phyloP scores from a whole-genome alignment of 2,113 vertebrate genomes.

The Antechinus flavipes region DNA sequence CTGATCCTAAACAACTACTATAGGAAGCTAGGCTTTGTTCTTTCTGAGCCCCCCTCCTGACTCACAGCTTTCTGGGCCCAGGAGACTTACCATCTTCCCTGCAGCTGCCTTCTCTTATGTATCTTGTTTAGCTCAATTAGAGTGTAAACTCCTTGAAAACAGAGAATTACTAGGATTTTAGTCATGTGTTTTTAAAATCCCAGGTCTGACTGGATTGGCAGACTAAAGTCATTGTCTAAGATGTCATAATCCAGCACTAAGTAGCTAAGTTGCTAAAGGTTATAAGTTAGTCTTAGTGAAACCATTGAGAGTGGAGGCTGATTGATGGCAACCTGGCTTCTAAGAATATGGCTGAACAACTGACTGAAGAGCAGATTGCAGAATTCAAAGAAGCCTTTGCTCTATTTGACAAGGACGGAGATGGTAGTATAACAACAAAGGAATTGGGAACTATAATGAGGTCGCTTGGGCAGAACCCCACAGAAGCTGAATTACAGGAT shows the following conservation, averaged over 20 bases:
- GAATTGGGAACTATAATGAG: slow-evolving; percentile 91
- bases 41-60: too few relatives aligned
- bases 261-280: slow-evolving; percentile 26
- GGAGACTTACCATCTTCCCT: too few relatives aligned
- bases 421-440: slow-evolving; percentile 93
- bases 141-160: too few relatives aligned
- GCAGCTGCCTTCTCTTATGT: neutral
- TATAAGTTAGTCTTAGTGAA: neutral
- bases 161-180: neutral
- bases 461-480: slow-evolving; percentile 90
- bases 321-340: neutral
- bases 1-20: too few relatives aligned
- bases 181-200: neutral
- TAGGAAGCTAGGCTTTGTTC: too few relatives aligned
- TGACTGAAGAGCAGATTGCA: slow-evolving; percentile 69
- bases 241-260: slow-evolving; percentile 23
- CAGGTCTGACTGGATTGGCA: neutral
- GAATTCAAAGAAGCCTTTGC: slow-evolving; percentile 99
- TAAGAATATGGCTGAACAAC: neutral
- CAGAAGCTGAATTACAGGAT: slow-evolving; percentile 82
- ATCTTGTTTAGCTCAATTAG: neutral
- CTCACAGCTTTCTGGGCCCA: too few relatives aligned
- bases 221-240: neutral
- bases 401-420: slow-evolving; percentile 99
- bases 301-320: neutral